A percentile compares a stretch with the other conserved stretches of the same genome.
Conservation (phyloP, 2,113 vertebrate genomes). For the Irena cyanogastra region DNA sequence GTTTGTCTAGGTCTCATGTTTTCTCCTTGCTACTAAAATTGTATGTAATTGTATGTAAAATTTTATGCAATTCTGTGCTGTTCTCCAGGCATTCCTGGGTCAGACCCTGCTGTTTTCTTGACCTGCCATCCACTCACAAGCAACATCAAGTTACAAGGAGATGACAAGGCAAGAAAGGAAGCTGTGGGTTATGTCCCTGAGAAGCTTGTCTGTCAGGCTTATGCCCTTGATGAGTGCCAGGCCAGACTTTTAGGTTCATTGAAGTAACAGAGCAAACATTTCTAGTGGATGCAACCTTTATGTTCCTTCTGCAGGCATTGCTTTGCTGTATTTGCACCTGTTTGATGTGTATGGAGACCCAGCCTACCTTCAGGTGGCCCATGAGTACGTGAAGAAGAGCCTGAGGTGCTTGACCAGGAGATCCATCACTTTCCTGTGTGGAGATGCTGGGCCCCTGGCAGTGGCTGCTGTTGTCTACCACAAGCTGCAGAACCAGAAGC, state of each 20-base stretch:
- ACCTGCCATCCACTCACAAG: background rate
- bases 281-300: background rate
- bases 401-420: slow-evolving; percentile 80
- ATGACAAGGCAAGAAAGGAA: background rate
- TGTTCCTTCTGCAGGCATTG: slow-evolving; percentile 79
- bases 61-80: background rate
- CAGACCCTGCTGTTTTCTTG: background rate
- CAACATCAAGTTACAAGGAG: background rate
- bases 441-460: slow-evolving; percentile 87
- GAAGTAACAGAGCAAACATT: background rate
- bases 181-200: background rate
- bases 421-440: slow-evolving; percentile 92
- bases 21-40: background rate
- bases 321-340: slow-evolving; percentile 90
- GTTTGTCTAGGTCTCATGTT: background rate
- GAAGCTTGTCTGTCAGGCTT: background rate
- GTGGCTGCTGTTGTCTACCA: slow-evolving; percentile 84
- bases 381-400: slow-evolving; percentile 78
- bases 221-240: background rate
- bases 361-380: slow-evolving; percentile 81
- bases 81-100: background rate
- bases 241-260: background rate
- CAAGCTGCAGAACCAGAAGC: slow-evolving; percentile 80
- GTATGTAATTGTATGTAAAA: background rate
- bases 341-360: slow-evolving; percentile 81